Evolutionary conservation across 1,140 invertebrate species (phyloP).

Genomic region (Ericerus pela): DNA sequence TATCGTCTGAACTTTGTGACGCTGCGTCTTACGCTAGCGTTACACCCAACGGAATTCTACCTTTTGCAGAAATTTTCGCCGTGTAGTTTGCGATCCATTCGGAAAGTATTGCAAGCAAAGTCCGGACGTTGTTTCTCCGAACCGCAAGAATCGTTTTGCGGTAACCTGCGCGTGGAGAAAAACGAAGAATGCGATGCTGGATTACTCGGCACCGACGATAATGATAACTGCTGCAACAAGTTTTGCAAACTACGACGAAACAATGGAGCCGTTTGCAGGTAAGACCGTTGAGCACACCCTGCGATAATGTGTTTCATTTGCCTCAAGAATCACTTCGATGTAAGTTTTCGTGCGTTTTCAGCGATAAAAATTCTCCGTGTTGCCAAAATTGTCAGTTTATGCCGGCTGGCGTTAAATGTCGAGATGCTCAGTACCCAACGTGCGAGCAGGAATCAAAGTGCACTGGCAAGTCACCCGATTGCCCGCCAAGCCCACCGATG

Average conservation of each 20-base stretch:
- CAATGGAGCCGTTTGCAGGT: slow-evolving; percentile 72
- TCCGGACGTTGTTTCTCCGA: slow-evolving; percentile 83
- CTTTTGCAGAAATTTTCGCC: slow-evolving; percentile 72
- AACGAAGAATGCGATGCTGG: slow-evolving; percentile 91
- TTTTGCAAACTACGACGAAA: slow-evolving; percentile 69
- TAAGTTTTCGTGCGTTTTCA: slow-evolving; percentile 32
- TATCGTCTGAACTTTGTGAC: neutral
- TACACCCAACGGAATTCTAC: neutral
- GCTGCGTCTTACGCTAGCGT: neutral
- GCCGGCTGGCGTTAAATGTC: slow-evolving; percentile 59
- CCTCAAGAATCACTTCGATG: no score
- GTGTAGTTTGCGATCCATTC: slow-evolving; percentile 79
- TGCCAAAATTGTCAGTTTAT: slow-evolving; percentile 80
- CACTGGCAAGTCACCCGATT: slow-evolving; percentile 52
- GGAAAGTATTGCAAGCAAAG: slow-evolving; percentile 82
- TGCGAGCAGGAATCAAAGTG: slow-evolving; percentile 77
- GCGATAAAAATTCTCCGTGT: slow-evolving; percentile 88
- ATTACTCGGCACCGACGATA: slow-evolving; percentile 77
- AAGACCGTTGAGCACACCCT: no score
- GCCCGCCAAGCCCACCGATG: slow-evolving; percentile 70
- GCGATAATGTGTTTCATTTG: no score
- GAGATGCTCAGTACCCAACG: slow-evolving; percentile 71
- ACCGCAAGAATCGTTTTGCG: slow-evolving; percentile 87
- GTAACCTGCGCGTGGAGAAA: slow-evolving; percentile 81
- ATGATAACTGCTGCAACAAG: slow-evolving; percentile 81